Evolutionary conservation across 2,113 vertebrate species (phyloP), one percentile per base, ranked within the genome.

Genomic region (Carollia perspicillata): DNA sequence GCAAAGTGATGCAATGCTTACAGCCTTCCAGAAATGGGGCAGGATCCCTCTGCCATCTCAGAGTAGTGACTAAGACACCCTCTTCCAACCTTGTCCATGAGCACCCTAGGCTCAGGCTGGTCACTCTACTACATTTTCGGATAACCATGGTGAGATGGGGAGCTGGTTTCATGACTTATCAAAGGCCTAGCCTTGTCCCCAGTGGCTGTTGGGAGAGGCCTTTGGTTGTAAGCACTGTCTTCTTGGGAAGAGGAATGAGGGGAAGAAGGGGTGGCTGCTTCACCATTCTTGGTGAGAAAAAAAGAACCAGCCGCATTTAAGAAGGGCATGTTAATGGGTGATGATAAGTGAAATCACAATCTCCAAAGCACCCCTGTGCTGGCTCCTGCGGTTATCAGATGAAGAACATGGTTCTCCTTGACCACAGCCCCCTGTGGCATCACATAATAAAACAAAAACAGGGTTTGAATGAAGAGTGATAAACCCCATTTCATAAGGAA

Each of bases 341-440:
- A n/a, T 14, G 2, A 47, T 6, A 13, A 42, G 16, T 1, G 8
- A 6, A 18, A 10, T 33, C 28, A 17, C 14, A 3, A 16, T 9
- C 37, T 33, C 2, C 1, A 58, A n/a, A 35, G 5, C 8, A 2
- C 26, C 71, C 16, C 2, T 0, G 0, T 0, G 28, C 23, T 2
- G 20, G 42, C 7, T 28, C 0, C 0, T 20, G 5, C 3, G 10
- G 10, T 33, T 1, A 16, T 22, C 26, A 33, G 47, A 14, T 4
- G 9, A 53, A 12, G 92, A 53, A 1, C 0, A 0, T 2, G 0
- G 0, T 5, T 60, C 30, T 6, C 0, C 30, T 1, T n/a, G 14
- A 37, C 6, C 7, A 4, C 5, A 9, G 65, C 30, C 37, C 26
- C 0, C 28, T 2, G 2, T 0, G 3, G 20, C n/a, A 1, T 3